Evolutionary conservation across 1,140 invertebrate species (phyloP), one percentile per base, ranked within the genome.

Genomic region (Battus philenor): DNA sequence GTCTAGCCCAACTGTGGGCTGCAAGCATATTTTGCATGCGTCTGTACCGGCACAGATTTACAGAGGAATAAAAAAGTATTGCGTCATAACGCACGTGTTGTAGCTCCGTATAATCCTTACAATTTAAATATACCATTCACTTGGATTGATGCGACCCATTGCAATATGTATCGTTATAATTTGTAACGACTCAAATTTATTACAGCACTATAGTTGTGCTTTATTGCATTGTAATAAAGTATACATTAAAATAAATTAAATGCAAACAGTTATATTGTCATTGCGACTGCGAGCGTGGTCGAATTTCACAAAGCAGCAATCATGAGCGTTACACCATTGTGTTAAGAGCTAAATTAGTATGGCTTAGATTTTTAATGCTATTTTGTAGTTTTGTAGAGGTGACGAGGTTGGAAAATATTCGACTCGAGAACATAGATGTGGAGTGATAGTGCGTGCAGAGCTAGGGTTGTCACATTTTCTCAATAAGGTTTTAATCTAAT

Each of bases 91-190:
- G 57, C 68, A 63, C 53, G 69, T 69, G 61, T 64, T 47, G 50
- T 53, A 64, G 52, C 66, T 64, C 47, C 55, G 50, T 68, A 65
- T 68, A 56, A 67, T 54, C 57, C 66, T 67, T 71, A 62, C 61
- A 68, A 66, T 74, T 74, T 66, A 61, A 77, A 70, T 63, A 66
- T 60, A 47, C 68, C 68, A 70, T 72, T 77, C 68, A 77, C 60
- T 61, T 44, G 54, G 66, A 74, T 72, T 65, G 67, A 72, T 77
- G 68, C 47, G 61, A 64, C 60, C 65, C 54, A 59, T 64, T 68
- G 64, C 70, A 70, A 70, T 74, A 62, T 69, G 56, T 64, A 36
- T 47, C 52, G 60, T 63, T 65, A 76, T 68, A 59, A 67, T 59
- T 66, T 58, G 51, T 54, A 44, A 50, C 27, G 8, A 7, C 20